phyloP scores from a whole-genome alignment of 2,888 invertebrate species.

The Coelogynopora nodosa region DNA sequence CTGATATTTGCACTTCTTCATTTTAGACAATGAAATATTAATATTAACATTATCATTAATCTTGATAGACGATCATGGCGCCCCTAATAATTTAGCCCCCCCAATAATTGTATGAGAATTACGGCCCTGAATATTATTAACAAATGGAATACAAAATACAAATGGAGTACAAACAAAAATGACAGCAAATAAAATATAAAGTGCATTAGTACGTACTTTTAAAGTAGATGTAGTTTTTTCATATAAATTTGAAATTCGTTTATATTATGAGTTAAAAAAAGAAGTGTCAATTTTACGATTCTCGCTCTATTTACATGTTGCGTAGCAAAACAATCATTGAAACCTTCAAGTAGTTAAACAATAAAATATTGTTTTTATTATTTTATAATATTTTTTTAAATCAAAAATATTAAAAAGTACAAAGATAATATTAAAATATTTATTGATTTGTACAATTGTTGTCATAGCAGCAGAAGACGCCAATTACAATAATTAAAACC shows the following conservation, averaged over 20 bases:
- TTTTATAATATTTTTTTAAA: not conserved
- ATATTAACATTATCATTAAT: not conserved
- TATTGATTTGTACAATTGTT: not conserved
- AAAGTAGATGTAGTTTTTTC: no score
- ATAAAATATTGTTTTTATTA: not conserved
- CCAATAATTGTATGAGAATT: not conserved
- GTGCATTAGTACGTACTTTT: no score
- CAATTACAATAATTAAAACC: not conserved
- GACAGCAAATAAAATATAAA: no score
- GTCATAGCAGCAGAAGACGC: conserved; percentile 13
- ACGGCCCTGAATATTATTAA: not conserved
- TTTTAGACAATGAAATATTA: not conserved
- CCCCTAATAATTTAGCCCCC: not conserved
- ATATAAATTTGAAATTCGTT: no score
- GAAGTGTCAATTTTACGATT: no score
- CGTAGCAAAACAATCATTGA: not conserved
- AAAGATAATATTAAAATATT: no score
- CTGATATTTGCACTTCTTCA: not conserved
- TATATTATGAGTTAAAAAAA: no score
- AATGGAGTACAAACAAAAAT: no score
- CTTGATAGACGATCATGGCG: not conserved
- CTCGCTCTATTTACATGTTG: conserved; percentile 31
- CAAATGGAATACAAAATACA: no score
- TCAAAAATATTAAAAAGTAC: no score
- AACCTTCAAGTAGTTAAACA: not conserved